Evolutionary conservation across 2,888 invertebrate genomes (phyloP).

Genomic region (Tribolium freemani): DNA sequence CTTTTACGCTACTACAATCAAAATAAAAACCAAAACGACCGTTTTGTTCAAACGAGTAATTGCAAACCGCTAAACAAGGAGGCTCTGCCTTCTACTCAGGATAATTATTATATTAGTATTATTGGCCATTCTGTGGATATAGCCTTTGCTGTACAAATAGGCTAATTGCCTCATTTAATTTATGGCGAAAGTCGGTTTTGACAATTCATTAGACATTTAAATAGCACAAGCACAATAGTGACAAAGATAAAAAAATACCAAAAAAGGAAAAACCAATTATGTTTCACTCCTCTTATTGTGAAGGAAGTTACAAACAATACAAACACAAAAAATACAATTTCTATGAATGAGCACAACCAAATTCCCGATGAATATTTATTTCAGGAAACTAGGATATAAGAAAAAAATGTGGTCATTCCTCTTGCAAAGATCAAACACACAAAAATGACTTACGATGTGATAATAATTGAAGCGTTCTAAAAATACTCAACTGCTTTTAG

Average conservation of each 20-base stretch:
- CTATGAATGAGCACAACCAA: too few relatives aligned
- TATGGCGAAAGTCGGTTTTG: conserved; percentile 14
- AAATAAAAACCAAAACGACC: conserved; percentile 31
- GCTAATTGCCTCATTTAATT: conserved; percentile 22
- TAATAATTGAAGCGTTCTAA: neutral
- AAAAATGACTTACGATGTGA: neutral
- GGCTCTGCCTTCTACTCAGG: neutral
- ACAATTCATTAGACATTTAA: conserved; percentile 4
- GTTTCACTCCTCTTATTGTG: too few relatives aligned
- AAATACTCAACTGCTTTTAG: neutral
- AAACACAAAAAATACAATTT: too few relatives aligned
- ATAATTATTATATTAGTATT: conserved; percentile 6
- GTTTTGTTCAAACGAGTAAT: conserved; percentile 14
- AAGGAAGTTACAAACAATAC: too few relatives aligned
- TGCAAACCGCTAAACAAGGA: neutral
- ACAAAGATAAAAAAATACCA: neutral
- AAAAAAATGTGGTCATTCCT: neutral
- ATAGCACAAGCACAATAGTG: neutral
- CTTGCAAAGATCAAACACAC: neutral
- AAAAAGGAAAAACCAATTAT: too few relatives aligned
- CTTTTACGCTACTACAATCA: conserved; percentile 25
- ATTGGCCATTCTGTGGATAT: conserved; percentile 10
- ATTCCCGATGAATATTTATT: too few relatives aligned
- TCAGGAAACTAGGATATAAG: too few relatives aligned
- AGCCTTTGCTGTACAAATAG: conserved; percentile 11